phyloP scores from a whole-genome alignment of 1,140 invertebrate species.

The Drosophila biarmipes region DNA sequence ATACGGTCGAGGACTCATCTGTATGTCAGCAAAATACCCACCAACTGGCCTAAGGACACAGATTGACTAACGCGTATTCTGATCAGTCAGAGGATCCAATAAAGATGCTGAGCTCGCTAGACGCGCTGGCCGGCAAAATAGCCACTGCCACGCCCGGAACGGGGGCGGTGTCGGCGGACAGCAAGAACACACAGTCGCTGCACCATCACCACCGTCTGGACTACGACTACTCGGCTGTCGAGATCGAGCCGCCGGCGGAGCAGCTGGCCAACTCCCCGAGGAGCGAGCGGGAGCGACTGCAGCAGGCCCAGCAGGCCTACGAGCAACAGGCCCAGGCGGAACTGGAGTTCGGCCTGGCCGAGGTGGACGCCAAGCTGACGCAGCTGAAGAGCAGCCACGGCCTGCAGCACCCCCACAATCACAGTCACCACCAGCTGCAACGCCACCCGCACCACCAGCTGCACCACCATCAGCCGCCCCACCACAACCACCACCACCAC shows the following conservation, averaged over 20 bases:
- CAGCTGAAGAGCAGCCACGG: constrained; percentile 48
- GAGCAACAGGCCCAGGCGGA: constrained; percentile 70
- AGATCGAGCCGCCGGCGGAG: constrained; percentile 73
- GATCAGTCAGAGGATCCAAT: not conserved
- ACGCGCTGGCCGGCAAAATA: constrained; percentile 92
- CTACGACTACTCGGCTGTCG: constrained; percentile 72
- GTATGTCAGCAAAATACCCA: constrained; percentile 3
- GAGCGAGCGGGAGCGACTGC: constrained; percentile 62
- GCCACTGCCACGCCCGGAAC: constrained; percentile 86
- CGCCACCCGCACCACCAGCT: constrained; percentile 32
- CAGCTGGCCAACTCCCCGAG: constrained; percentile 73
- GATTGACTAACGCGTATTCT: constrained; percentile 1
- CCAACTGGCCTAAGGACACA: not conserved
- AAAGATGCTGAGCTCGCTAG: constrained; percentile 90
- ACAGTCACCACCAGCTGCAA: constrained; percentile 3
- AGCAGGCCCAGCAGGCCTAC: constrained; percentile 72
- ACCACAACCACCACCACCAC: constrained; percentile 49
- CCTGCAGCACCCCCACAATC: not conserved
- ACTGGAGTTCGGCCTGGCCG: constrained; percentile 63
- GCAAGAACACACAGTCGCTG: constrained; percentile 54
- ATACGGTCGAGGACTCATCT: constrained; percentile 1
- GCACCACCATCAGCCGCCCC: constrained; percentile 43
- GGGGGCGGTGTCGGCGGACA: constrained; percentile 63
- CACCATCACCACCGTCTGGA: constrained; percentile 65
- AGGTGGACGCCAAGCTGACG: constrained; percentile 62